phyloP scores from a whole-genome alignment of 35 echinoderm and acorn worm species.

The Amphiura filiformis region DNA sequence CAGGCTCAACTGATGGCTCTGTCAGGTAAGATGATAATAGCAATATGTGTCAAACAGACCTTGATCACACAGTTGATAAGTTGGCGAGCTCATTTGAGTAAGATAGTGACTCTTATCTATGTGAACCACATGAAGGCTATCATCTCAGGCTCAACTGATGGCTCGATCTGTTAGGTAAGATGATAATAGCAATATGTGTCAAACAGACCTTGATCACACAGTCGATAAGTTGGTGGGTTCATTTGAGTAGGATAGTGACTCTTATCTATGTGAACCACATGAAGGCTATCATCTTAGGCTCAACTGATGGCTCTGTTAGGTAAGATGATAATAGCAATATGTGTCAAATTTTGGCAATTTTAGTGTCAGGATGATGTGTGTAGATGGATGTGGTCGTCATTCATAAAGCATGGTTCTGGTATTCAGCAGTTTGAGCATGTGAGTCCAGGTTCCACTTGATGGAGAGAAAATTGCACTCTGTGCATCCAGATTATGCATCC shows the following conservation, averaged over 20 bases:
- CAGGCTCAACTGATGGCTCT: conserved; percentile 93
- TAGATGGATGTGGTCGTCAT: too few species aligned
- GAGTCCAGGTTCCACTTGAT: too few species aligned
- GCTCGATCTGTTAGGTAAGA: conserved; percentile 91
- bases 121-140: conserved; percentile 73
- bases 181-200: not conserved
- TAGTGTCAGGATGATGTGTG: too few species aligned
- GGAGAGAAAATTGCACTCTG: too few species aligned
- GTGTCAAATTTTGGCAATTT: too few species aligned
- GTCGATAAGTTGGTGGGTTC: conserved; percentile 87
- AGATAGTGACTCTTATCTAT: conserved; percentile 75
- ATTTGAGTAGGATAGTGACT: conserved; percentile 79
- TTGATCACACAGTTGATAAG: conserved; percentile 78
- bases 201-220: conserved; percentile 70
- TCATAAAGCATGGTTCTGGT: too few species aligned
- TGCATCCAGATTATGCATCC: too few species aligned
- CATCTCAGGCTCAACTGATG: conserved; percentile 91
- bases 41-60: conserved; percentile 31
- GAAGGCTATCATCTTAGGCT: conserved; percentile 82
- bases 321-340: conserved; percentile 9
- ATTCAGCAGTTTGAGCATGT: too few species aligned
- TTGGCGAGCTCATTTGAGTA: conserved; percentile 89
- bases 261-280: conserved; percentile 78
- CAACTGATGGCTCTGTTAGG: conserved; percentile 95
- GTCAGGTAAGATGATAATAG: conserved; percentile 53